phyloP scores from a whole-genome alignment of 2,113 vertebrate species.

The Hypanus sabinus region DNA sequence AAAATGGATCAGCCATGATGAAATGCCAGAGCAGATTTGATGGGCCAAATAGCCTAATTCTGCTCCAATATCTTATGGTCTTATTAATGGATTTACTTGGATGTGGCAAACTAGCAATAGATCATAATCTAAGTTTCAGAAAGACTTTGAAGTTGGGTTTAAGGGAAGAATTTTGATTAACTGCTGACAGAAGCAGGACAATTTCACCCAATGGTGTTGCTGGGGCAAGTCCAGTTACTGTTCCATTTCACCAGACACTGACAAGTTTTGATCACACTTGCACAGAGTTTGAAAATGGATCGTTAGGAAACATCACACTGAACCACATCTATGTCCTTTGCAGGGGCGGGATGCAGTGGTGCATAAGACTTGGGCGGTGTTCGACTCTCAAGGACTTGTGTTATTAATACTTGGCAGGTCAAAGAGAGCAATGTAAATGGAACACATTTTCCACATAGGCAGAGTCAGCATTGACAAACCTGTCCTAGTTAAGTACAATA shows the following conservation, averaged over 20 bases:
- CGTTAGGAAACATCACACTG: neutral
- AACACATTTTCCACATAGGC: neutral
- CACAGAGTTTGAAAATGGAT: neutral
- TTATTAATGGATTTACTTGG: neutral
- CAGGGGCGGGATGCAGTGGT: neutral
- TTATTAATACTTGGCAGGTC: neutral
- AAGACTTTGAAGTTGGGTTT: neutral
- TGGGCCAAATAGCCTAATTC: too few relatives aligned
- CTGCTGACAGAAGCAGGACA: neutral
- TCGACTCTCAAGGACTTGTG: neutral
- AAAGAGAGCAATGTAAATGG: slow-evolving; percentile 21
- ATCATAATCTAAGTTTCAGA: neutral
- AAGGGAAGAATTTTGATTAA: neutral
- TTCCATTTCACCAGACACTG: neutral
- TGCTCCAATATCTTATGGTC: too few relatives aligned
- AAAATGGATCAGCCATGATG: too few relatives aligned
- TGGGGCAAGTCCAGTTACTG: neutral
- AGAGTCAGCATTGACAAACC: neutral
- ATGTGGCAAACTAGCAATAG: neutral
- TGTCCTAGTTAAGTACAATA: slow-evolving; percentile 23
- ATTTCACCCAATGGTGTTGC: neutral
- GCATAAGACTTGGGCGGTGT: neutral
- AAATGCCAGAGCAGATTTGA: too few relatives aligned
- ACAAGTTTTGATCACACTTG: neutral
- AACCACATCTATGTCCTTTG: neutral